Base-by-base conservation (phyloP, 2,113 vertebrate species). In the Zapornia atra region DNA sequence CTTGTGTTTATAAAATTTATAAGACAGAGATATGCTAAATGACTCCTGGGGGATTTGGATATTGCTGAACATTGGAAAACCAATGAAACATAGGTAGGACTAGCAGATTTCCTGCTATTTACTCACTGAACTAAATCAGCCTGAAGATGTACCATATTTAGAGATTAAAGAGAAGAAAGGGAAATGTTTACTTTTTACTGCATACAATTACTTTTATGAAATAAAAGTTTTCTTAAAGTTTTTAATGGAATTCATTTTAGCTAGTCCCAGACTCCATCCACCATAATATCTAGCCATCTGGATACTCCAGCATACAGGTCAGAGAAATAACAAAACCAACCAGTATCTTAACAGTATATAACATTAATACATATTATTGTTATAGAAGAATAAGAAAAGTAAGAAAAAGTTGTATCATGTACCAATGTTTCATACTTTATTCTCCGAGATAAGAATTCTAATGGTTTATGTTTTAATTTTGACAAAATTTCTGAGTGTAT, bases 1-100 rank as follows among this genome's bases (percentile, higher is more conserved):
- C 82, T 86, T 88, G n/a, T 90, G 65, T 88, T 97, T 96, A 88
- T 94, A 92, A 89, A 96, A 93, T 96, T 79, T 96, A 94, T 93
- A 96, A 77, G 73, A 73, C 50, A 91, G 44, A 53, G 53, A 53
- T 94, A 93, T 92, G 70, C 19, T 96, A 96, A 96, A 96, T 93
- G 81, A 66, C 50, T 93, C 93, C 34, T 56, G 72, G 12, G 66
- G 88, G 93, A 93, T 79, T 69, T 82, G 24, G 70, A 51, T 88
- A 91, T 66, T 91, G 66, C 77, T 96, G 77, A 96, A 76, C 15
- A 73, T 26, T 82, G 50, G 82, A 89, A 93, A 96, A 92, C 61
- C 33, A 86, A 76, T 86, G 80, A 88, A 88, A 86, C 28, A 61
- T 33, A 75, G 28, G 42, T 66, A 92, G 33, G 26, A 33, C 51